Base-by-base conservation (phyloP, 2,113 vertebrate genomes). In the Cebus imitator region DNA sequence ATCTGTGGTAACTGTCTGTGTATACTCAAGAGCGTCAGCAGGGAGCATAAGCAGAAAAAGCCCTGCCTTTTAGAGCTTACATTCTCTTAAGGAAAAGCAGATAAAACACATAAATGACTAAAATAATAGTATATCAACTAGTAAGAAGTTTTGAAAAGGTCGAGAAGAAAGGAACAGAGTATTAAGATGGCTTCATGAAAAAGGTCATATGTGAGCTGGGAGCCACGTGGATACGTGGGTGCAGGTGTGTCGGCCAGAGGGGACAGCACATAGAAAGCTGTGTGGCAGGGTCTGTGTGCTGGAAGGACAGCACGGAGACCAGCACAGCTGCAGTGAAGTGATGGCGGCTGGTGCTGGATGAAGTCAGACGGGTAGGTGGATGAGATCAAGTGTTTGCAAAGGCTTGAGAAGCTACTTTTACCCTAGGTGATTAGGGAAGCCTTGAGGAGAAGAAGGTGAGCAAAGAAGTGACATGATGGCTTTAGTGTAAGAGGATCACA, bases 311-410 rank as follows among this genome's bases (percentile, higher is more conserved):
- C 45, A 76, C 52, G 45, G 50, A 80, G 50, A 70, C 11, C 57
- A 58, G 61, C 14, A 25, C 10, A 20, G 30, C 7, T 57, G 32
- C 8, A 6, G 0, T 50, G 35, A 35, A 20, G 13, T 3, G 52
- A 48, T 1, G 17, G 4, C 13, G 25, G 35, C 9, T 2, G 9
- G 18, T 11, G 8, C 12, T 10, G 6, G 12, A 4, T 35, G 35
- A 27, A 73, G 32, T 35, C 52, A 75, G 76, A 61, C 27, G 20
- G 78, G 10, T 3, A 35, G 68, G 43, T 48, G 11, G 16, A 12
- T 82, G 5, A 35, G 40, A 12, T 61, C 9, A 3, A 55, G 37
- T 10, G 55, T 11, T 48, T 40, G 55, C 20, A 20, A 9, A 27
- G 66, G 40, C 10, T 40, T 52, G 32, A 11, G 9, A 13, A 30